These are phyloP conservation scores for Globia sparganii DNA, from an alignment of 2,888 invertebrate species.

Conservation along the genomic window DNA sequence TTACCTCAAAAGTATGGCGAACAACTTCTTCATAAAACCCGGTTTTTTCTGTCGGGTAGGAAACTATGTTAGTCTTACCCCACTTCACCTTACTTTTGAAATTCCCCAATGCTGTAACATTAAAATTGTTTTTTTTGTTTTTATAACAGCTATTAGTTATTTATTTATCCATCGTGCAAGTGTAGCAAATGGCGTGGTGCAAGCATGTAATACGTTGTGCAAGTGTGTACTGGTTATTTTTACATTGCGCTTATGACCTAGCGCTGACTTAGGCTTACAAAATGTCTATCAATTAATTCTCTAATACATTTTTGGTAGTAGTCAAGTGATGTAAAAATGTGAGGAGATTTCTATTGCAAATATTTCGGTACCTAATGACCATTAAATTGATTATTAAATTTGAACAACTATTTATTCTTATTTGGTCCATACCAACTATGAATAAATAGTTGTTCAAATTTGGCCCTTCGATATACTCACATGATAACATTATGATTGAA, in stretches of 20 bases:
- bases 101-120: constrained; percentile 25
- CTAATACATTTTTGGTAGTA: constrained; percentile 23
- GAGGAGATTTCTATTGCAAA: neutral
- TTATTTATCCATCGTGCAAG: constrained; percentile 51
- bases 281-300: constrained; percentile 50
- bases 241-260: constrained; percentile 47
- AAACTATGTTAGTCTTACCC: no score
- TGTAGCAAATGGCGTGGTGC: constrained; percentile 45
- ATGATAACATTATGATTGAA: neutral
- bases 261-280: constrained; percentile 54
- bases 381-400: no score
- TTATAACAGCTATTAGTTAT: constrained; percentile 38
- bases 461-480: neutral
- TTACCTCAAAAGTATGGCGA: no score
- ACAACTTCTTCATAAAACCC: no score
- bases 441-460: neutral
- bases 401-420: no score
- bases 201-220: constrained; percentile 47
- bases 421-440: no score
- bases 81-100: no score
- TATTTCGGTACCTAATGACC: neutral
- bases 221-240: constrained; percentile 52
- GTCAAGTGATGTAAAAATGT: constrained; percentile 9
- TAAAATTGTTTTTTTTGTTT: constrained; percentile 46
- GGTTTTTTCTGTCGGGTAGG: no score